Evolutionary conservation across 2,113 vertebrate genomes (phyloP), one percentile per base, ranked within the genome.

Genomic region (Heterochromis multidens): DNA sequence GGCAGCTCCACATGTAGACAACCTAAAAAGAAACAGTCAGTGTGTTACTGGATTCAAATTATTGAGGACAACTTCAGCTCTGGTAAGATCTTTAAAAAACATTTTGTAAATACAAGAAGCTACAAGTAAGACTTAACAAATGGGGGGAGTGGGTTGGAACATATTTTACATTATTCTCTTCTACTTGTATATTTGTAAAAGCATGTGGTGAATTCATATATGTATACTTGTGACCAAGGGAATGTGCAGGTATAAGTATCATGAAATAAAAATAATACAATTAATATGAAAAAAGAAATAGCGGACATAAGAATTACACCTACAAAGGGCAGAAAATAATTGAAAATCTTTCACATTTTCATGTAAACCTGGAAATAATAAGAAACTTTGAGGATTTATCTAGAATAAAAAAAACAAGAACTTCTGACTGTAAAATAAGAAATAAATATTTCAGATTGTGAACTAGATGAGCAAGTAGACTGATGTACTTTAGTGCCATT

Each of bases 311-410:
- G 3, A 37, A 37, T 37, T n/a, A 37, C 7, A 49, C 14, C 13
- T 17, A 16, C 46, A 49, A 17, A 17, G 5, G 46, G 46, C 5
- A 5, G 3, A 16, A 49, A 49, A 6, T 14, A 49, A 16, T 17
- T 16, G 10, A 43, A 70, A 70, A 67, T 43, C 0, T 27, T 27
- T 70, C 40, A 29, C 1, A 29, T 72, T 72, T 72, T 49, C 40
- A 49, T 29, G 40, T 0, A 29, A 4, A 43, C 9, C 49, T 49
- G 0, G 67, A 72, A 70, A 49, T 29, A 19, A 72, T 3, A 27
- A 72, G 14, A 29, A 72, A 49, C 23, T 49, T 37, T 67, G 65
- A 12, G 16, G 17, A 72, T 29, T 49, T 70, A n/a, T 10, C 12
- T 43, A 13, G 3, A 43, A 43, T 43, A 43, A 43, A 37, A 43